Percentiles rank a stretch among this genome's conserved stretches.
Conservation (phyloP, 2,797 vertebrate genomes). For the Arremon brunneinucha region DNA sequence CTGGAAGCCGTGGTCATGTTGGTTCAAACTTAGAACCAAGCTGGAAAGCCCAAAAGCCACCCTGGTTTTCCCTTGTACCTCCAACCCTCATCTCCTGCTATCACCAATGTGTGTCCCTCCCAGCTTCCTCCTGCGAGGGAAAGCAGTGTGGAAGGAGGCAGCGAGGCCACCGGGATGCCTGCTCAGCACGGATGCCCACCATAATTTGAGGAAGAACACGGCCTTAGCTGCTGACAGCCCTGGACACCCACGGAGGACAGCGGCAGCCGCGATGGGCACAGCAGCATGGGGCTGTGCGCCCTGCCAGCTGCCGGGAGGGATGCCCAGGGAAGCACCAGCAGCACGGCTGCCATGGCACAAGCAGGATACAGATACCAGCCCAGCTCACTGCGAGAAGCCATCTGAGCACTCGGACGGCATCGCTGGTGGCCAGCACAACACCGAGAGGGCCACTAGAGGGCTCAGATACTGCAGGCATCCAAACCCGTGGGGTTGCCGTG, state of each 20-base stretch:
- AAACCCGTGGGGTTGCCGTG: fast-evolving
- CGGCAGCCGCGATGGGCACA: fast-evolving
- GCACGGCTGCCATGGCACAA: fast-evolving
- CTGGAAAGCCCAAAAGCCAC: background rate
- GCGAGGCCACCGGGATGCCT: background rate
- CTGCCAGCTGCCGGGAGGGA: background rate
- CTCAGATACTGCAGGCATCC: background rate
- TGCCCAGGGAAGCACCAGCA: fast-evolving
- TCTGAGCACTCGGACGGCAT: fast-evolving
- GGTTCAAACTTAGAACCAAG: background rate
- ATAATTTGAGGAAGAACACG: background rate
- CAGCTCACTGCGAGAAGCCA: fast-evolving
- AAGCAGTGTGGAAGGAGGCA: background rate
- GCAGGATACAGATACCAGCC: background rate
- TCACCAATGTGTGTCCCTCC: fast-evolving
- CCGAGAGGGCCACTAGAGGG: background rate
- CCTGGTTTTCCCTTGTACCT: background rate
- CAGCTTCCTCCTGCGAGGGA: background rate
- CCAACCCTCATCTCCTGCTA: background rate
- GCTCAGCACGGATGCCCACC: fast-evolving
- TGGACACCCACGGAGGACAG: fast-evolving
- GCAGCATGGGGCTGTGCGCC: fast-evolving
- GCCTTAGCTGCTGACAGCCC: background rate
- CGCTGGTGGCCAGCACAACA: background rate
- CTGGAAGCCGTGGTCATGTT: background rate